phyloP scores from a whole-genome alignment of 1,140 invertebrate genomes.

The Euborellia annulipes region DNA sequence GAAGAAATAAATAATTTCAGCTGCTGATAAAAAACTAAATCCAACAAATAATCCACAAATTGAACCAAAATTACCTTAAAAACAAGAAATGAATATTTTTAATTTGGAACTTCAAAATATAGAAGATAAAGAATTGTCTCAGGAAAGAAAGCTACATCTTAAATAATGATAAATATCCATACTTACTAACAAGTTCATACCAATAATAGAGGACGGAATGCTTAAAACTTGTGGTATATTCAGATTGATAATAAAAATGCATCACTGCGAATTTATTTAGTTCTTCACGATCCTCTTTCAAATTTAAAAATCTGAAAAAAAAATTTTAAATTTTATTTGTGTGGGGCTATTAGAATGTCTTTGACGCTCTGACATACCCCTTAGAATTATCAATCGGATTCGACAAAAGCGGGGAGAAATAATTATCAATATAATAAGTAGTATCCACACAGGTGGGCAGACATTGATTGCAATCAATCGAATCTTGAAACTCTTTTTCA shows the following conservation, averaged over 20 bases:
- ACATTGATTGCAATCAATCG: slow-evolving; percentile 25
- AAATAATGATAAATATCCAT: background rate
- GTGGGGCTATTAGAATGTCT: too few relatives aligned
- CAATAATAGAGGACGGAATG: slow-evolving; percentile 25
- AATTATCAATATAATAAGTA: slow-evolving; percentile 16
- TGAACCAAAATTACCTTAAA: slow-evolving; percentile 24
- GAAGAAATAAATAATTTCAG: slow-evolving; percentile 26
- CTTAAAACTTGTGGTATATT: slow-evolving; percentile 18
- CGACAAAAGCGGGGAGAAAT: background rate
- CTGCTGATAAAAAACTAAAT: slow-evolving; percentile 25
- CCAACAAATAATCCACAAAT: slow-evolving; percentile 27
- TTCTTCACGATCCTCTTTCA: background rate
- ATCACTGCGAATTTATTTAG: slow-evolving; percentile 20
- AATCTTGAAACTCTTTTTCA: slow-evolving; percentile 24
- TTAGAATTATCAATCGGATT: too few relatives aligned
- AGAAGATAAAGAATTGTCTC: too few relatives aligned
- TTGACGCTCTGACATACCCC: too few relatives aligned
- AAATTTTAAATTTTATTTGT: too few relatives aligned
- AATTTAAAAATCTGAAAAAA: too few relatives aligned
- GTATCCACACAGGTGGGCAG: slow-evolving; percentile 28
- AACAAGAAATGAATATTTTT: slow-evolving; percentile 6
- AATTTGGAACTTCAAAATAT: too few relatives aligned
- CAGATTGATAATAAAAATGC: slow-evolving; percentile 23
- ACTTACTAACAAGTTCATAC: slow-evolving; percentile 29
- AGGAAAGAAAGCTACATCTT: too few relatives aligned